Conservation (phyloP, 2,113 vertebrate genomes). For the Piprites chloris region DNA sequence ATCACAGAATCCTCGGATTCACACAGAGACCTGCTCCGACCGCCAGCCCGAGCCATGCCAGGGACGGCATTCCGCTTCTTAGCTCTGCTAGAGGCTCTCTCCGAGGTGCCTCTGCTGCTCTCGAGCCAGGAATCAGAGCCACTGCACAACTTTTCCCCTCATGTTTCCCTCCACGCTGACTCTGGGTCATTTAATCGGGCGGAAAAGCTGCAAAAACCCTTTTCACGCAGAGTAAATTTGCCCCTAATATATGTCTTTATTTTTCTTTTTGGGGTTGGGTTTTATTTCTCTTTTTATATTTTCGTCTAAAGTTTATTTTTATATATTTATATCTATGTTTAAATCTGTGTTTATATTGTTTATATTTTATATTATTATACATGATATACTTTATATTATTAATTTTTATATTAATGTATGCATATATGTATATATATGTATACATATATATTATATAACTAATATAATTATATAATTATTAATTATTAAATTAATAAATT, state of each 20-base stretch:
- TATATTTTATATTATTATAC: no score
- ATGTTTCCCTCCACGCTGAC: accelerated
- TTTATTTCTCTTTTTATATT: not conserved
- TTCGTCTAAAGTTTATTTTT: no score
- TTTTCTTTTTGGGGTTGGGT: no score
- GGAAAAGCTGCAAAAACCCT: not conserved
- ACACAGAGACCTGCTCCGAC: not conserved
- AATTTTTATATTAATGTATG: no score
- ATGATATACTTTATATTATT: no score
- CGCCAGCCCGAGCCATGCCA: not conserved
- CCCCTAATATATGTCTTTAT: not conserved
- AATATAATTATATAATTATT: no score
- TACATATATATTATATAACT: no score
- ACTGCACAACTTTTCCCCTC: accelerated
- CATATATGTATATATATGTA: no score
- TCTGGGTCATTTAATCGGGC: no score
- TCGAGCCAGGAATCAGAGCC: not conserved
- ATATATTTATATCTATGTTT: not conserved
- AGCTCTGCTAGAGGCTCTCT: not conserved
- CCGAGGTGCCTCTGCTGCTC: not conserved
- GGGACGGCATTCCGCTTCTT: accelerated
- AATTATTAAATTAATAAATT: no score
- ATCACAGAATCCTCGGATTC: not conserved
- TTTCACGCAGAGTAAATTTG: not conserved
- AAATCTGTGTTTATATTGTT: no score